Conservation (phyloP, 2,113 vertebrate species). For the Bambusicola thoracicus region DNA sequence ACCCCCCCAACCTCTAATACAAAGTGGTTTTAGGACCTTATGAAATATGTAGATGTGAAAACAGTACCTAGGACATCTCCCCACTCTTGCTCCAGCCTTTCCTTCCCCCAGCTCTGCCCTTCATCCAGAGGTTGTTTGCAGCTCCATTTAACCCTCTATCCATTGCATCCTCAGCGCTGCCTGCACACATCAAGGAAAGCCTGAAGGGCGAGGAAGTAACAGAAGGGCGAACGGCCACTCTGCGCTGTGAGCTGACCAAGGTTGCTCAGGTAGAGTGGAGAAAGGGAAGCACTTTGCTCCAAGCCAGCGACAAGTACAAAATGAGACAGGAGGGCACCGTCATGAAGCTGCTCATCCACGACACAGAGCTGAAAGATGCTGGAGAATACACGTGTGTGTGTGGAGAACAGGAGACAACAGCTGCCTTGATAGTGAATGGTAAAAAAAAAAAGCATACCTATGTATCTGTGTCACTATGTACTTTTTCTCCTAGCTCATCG, state of each 20-base stretch:
- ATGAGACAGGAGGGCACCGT: constrained; percentile 63
- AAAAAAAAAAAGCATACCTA: neutral
- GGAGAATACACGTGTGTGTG: constrained; percentile 79
- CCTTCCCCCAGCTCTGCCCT: neutral
- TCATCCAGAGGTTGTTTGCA: neutral
- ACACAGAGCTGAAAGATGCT: constrained; percentile 68
- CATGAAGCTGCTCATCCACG: constrained; percentile 74
- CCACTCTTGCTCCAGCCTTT: neutral
- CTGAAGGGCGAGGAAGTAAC: constrained; percentile 74
- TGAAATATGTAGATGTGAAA: neutral
- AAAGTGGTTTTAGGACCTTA: neutral
- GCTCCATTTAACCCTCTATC: neutral
- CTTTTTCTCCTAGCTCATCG: neutral
- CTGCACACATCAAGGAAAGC: constrained; percentile 73
- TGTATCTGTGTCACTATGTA: neutral
- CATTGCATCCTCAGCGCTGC: constrained; percentile 35
- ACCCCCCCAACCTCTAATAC: fast-evolving
- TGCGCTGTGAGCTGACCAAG: constrained; percentile 84
- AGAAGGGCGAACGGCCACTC: constrained; percentile 51
- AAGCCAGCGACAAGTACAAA: constrained; percentile 68
- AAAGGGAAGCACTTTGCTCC: constrained; percentile 70
- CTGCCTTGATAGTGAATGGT: constrained; percentile 85
- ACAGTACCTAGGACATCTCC: neutral
- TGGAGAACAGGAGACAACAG: constrained; percentile 78
- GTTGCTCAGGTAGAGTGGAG: constrained; percentile 72